phyloP scores from a whole-genome alignment of 2,888 invertebrate species.

The Pseudococcus viburni region DNA sequence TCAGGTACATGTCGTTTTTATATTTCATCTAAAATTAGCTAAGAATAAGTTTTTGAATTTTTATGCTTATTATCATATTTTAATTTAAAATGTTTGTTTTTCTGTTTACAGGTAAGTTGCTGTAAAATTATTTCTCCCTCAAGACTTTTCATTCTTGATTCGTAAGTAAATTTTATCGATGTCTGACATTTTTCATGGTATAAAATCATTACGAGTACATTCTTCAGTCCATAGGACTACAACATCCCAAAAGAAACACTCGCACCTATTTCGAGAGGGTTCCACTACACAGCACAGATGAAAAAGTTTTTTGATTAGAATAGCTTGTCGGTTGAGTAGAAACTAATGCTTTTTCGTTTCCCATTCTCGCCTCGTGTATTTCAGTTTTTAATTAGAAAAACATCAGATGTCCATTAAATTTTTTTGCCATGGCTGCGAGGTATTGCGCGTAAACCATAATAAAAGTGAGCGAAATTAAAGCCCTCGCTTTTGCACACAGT shows the following conservation, averaged over 20 bases:
- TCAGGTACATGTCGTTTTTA: too few species aligned
- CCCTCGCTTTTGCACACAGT: not conserved
- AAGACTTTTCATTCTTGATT: too few species aligned
- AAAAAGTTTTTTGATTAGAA: constrained; percentile 43
- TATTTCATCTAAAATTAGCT: too few species aligned
- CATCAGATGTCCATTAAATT: constrained; percentile 60
- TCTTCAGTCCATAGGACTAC: too few species aligned
- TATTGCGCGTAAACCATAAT: constrained; percentile 6
- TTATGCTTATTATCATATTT: too few species aligned
- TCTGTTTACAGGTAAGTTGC: too few species aligned
- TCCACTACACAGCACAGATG: not conserved
- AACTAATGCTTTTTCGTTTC: constrained; percentile 34
- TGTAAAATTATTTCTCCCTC: too few species aligned
- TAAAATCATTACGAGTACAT: too few species aligned
- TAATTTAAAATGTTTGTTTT: too few species aligned
- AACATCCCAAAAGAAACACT: not conserved
- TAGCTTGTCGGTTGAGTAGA: constrained; percentile 15
- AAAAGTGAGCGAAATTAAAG: constrained; percentile 33
- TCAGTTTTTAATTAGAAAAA: constrained; percentile 58
- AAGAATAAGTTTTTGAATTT: too few species aligned
- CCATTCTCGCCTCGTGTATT: not conserved
- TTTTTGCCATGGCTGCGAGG: constrained; percentile 40
- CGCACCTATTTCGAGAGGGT: constrained; percentile 1
- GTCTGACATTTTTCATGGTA: too few species aligned
- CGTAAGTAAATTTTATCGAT: too few species aligned